Conservation (phyloP, 2,797 vertebrate genomes). For the Euphonia xanthogaster region DNA sequence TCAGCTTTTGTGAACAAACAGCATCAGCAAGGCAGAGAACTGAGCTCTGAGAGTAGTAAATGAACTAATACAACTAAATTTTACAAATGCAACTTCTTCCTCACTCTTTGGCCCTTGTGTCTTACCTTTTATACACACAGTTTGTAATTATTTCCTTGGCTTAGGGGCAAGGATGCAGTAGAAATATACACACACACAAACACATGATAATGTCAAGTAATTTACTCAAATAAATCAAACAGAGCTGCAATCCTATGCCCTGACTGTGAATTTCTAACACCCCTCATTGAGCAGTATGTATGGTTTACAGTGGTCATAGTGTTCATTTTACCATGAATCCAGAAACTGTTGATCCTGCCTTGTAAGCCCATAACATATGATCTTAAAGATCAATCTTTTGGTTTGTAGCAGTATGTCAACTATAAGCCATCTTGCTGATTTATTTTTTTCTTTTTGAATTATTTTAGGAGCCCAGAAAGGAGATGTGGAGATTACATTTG, state of each 20-base stretch:
- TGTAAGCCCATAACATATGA: neutral
- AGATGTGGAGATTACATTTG: neutral
- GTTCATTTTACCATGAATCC: neutral
- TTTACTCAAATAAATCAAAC: neutral
- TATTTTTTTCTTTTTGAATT: neutral
- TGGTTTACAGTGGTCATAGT: neutral
- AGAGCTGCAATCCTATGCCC: neutral
- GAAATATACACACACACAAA: neutral
- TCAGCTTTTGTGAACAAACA: neutral
- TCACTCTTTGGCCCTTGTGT: neutral
- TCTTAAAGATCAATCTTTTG: neutral
- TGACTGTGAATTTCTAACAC: neutral
- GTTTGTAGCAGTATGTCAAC: neutral
- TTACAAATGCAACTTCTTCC: neutral
- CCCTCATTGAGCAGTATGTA: neutral
- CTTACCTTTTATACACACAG: neutral
- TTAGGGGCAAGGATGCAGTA: neutral
- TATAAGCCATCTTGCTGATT: neutral
- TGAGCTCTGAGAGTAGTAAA: neutral
- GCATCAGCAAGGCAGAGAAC: neutral
- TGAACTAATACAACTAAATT: neutral
- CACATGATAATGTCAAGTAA: neutral
- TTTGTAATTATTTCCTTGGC: neutral
- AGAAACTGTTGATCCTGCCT: neutral
- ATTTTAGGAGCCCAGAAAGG: neutral